Base-by-base conservation (phyloP, 2,888 invertebrate genomes). In the Smittia sp. region DNA sequence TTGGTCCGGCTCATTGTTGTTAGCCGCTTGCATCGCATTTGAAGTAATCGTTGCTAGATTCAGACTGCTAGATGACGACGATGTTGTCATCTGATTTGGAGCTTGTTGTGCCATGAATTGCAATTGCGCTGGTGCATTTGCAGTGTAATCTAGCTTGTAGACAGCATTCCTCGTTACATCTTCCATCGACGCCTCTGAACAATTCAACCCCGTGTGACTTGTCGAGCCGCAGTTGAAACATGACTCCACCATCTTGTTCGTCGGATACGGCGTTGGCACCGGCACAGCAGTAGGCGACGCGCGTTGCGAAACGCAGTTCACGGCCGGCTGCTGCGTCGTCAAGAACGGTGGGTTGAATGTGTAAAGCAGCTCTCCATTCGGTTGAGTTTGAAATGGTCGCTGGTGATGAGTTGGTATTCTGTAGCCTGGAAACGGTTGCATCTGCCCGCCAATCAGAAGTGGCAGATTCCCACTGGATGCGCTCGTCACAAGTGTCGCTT, bases 141-240 rank as follows among this genome's bases (percentile, higher is more conserved):
- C 77, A 46, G 85, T 84, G 80, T 87, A 90, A 81, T 89, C 89
- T 75, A 90, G 82, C 81, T 87, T 88, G 79, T 89, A 90, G 75
- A 87, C 86, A 76, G 88, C 88, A 76, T 88, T 87, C 77, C 90
- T 86, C 52, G 94, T 93, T 83, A 94, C 91, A 82, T 94, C 94
- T 81, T 97, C 96, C 88, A 96, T 93, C 74, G 93, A 93, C 76
- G 91, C 91, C 80, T 94, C 94, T 79, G 91, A 90, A 81, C 96
- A 97, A 77, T 96, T 96, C 78, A 88, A 86, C 24, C 94, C 94
- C 69, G 87, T 86, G 82, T 97, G 96, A 70, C 88, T 90, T 74
- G 88, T 86, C 73, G 90, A 90, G 75, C 96, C 96, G 84, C 97
- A 97, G 82, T 96, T 97, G 85, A 92, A 96, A 83, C 96, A 97